Evolutionary conservation across 2,797 vertebrate species (phyloP).

Genomic region (Margarornis squamiger): DNA sequence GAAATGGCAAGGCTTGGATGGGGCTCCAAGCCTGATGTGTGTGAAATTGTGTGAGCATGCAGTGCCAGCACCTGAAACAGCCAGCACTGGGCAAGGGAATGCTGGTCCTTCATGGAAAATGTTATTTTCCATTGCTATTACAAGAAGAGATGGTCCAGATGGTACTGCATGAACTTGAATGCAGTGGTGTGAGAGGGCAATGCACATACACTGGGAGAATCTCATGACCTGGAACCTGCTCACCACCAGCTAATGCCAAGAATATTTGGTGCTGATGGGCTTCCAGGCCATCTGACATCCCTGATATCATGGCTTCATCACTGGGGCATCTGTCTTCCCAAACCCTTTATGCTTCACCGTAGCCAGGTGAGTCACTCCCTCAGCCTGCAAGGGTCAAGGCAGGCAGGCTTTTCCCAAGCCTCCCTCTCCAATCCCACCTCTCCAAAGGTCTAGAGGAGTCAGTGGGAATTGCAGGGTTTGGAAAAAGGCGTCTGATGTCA

Average conservation of each 20-base stretch:
- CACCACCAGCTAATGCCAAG: neutral
- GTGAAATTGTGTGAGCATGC: neutral
- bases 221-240: neutral
- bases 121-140: neutral
- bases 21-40: neutral
- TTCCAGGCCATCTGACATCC: neutral
- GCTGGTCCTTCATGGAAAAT: neutral
- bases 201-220: accelerated
- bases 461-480: neutral
- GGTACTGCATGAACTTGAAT: neutral
- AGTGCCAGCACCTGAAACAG: neutral
- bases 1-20: neutral
- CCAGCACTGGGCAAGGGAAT: neutral
- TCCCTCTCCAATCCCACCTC: neutral
- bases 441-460: neutral
- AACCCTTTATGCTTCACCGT: neutral
- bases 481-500: neutral
- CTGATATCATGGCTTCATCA: neutral
- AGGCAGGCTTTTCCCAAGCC: neutral
- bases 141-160: neutral
- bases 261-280: neutral
- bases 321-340: neutral
- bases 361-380: neutral
- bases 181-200: neutral
- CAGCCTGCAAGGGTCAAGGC: neutral